Conservation (phyloP, 2,888 invertebrate genomes). For the Synanthedon andrenaeformis region DNA sequence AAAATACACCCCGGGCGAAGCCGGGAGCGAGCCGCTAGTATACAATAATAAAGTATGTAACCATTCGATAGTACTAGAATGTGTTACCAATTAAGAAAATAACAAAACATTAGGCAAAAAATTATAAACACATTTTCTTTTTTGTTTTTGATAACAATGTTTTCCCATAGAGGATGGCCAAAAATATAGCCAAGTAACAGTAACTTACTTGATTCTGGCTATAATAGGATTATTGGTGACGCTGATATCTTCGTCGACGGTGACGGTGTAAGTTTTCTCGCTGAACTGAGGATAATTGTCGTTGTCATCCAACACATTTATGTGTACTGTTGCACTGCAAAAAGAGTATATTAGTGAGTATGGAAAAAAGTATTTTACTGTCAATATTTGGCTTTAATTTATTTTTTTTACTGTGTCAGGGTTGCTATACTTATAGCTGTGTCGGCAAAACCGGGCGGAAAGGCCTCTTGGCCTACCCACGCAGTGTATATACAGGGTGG, state of each 20-base stretch:
- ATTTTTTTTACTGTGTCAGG: no score
- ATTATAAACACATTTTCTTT: not conserved
- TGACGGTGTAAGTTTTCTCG: conserved; percentile 88
- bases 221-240: conserved; percentile 87
- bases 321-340: conserved; percentile 79
- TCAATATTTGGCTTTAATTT: not conserved
- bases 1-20: no score
- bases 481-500: no score
- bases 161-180: not conserved
- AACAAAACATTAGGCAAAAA: no score
- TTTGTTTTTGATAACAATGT: not conserved
- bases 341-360: not conserved
- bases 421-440: no score
- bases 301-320: conserved; percentile 88
- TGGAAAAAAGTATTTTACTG: not conserved
- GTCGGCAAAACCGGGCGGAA: no score
- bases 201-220: conserved; percentile 53
- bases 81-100: no score
- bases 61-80: no score
- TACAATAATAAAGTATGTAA: no score
- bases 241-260: conserved; percentile 90
- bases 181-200: not conserved
- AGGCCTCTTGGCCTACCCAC: no score
- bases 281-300: conserved; percentile 95
- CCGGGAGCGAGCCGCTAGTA: no score